Evolutionary conservation across 2,888 invertebrate genomes (phyloP), one percentile per base, ranked within the genome.

Genomic region (Ectobius pallidus): DNA sequence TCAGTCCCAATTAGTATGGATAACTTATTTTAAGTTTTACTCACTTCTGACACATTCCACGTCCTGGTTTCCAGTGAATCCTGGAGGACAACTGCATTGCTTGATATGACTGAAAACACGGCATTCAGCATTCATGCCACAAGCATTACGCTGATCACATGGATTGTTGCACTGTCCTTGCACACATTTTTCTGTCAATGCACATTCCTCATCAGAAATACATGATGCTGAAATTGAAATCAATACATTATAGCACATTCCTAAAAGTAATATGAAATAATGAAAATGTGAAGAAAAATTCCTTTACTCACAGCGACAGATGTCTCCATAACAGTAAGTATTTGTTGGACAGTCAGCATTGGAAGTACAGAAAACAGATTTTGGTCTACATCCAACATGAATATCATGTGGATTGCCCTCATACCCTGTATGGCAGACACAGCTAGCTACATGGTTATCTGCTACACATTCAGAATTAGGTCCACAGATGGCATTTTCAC

Each of bases 91-190:
- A 77, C 88, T 89, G 81, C 96, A 96, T 79, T 91, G 89, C 79
- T 92, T 91, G 16, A 89, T 84, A 80, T 95, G 94, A 79, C 89
- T 90, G 52, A 86, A 85, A 14, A 91, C 89, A 61, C 85, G 85
- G 78, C 96, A 96, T 73, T 91, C 83, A 18, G 94, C 93, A 81
- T 95, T 95, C 80, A 95, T 88, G 67, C 95, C 96, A 81, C 96
- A 96, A 0, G 93, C 87, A 78, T 89, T 89, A 78, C 90, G 88
- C 78, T 90, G 84, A 77, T 89, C 87, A 80, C 95, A 96, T 20
- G 94, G 92, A 83, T 94, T 89, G 52, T 90, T 83, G 81, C 95
- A 95, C 82, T 94, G 94, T 0, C 94, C 93, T 80, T 90, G 90
- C 69, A 90, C 85, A 80, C 96, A 96, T 79, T 92, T 89, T 81